Percentiles rank a stretch among this genome's conserved stretches.
These are phyloP conservation scores for Cyphomyrus discorhynchus DNA, from an alignment of 2,113 vertebrate species.

Conservation along the genomic window DNA sequence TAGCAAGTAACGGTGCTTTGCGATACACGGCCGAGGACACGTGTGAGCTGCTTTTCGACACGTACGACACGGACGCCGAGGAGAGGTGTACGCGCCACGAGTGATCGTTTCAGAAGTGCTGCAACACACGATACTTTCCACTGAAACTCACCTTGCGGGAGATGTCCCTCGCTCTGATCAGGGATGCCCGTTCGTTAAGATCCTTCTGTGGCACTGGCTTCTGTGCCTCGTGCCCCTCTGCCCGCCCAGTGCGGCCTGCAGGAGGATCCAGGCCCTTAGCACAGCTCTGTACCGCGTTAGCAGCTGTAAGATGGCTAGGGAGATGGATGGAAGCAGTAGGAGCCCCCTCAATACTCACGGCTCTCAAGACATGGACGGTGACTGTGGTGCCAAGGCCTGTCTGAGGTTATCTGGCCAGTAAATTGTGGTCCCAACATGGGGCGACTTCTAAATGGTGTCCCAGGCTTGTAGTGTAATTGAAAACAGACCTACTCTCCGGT, in stretches of 20 bases:
- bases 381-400: neutral
- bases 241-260: neutral
- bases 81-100: neutral
- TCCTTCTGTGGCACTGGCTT: neutral
- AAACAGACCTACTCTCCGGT: slow-evolving; percentile 81
- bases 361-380: neutral
- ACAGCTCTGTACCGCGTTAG: neutral
- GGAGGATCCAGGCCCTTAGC: neutral
- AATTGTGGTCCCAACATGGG: slow-evolving; percentile 62
- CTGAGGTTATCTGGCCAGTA: slow-evolving; percentile 64
- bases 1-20: neutral
- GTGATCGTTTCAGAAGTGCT: neutral
- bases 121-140: neutral
- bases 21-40: neutral
- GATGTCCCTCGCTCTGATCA: neutral
- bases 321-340: neutral
- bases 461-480: slow-evolving; percentile 73
- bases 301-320: neutral
- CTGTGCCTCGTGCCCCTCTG: neutral
- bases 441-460: slow-evolving; percentile 72
- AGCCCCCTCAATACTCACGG: neutral
- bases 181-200: neutral
- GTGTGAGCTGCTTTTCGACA: neutral
- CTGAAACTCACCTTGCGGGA: neutral
- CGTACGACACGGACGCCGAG: neutral